Conservation (phyloP, 1,140 invertebrate genomes). For the Cherax destructor region DNA sequence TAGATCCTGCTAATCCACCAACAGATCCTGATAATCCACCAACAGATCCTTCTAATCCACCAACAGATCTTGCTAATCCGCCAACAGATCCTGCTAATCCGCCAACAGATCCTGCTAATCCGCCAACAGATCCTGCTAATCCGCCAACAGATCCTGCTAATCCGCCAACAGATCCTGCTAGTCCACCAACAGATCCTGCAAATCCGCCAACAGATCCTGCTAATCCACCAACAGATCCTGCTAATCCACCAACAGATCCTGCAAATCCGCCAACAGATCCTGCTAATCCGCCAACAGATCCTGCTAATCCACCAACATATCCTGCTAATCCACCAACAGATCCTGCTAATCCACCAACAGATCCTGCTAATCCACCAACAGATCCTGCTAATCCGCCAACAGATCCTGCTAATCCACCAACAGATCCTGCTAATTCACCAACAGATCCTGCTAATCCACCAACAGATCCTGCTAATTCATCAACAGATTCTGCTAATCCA, state of each 20-base stretch:
- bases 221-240: neutral
- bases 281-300: too few relatives aligned
- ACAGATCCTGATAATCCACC: neutral
- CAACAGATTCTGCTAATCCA: too few relatives aligned
- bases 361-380: neutral
- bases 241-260: neutral
- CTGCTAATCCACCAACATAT: neutral
- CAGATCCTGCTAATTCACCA: neutral
- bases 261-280: neutral
- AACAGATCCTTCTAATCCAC: neutral
- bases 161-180: neutral
- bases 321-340: neutral
- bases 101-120: neutral
- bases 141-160: neutral
- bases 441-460: neutral
- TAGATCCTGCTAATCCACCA: neutral
- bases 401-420: neutral
- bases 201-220: neutral
- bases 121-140: neutral
- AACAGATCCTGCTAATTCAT: neutral
- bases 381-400: neutral
- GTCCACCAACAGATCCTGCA: neutral
- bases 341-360: neutral
- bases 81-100: neutral
- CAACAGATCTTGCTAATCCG: neutral